A percentile compares a stretch with the other conserved stretches of the same genome.
phyloP scores from a whole-genome alignment of 2,888 invertebrate genomes.

The Petrolisthes manimaculis region DNA sequence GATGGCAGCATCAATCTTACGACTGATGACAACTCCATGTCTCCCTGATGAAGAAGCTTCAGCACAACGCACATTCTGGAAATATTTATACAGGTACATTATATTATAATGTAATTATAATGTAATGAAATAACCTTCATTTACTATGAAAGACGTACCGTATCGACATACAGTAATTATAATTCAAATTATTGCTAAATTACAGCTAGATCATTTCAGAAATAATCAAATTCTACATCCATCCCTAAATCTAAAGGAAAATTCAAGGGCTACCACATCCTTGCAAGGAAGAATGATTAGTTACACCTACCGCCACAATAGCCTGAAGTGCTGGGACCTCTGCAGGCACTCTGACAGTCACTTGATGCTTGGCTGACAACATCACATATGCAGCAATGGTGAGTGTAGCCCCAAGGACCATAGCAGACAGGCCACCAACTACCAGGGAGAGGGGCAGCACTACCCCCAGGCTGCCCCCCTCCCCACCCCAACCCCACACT shows the following conservation, averaged over 20 bases:
- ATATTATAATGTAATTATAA: too few species aligned
- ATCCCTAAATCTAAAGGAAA: too few species aligned
- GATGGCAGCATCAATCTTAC: constrained; percentile 58
- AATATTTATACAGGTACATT: not conserved
- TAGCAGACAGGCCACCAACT: constrained; percentile 53
- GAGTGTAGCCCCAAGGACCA: constrained; percentile 59
- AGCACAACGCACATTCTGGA: constrained; percentile 42
- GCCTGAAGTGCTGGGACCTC: constrained; percentile 54
- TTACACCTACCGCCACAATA: constrained; percentile 38
- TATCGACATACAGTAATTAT: too few species aligned
- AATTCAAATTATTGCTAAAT: too few species aligned
- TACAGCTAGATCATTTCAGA: too few species aligned
- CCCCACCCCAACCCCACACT: constrained; percentile 55
- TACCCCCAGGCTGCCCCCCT: constrained; percentile 38
- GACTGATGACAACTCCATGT: constrained; percentile 53
- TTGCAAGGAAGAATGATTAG: not conserved
- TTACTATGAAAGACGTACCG: too few species aligned
- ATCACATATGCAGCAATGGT: constrained; percentile 55
- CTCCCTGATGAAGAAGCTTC: constrained; percentile 40
- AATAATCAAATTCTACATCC: too few species aligned
- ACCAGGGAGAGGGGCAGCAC: constrained; percentile 55
- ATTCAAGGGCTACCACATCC: not conserved
- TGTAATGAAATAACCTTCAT: not conserved
- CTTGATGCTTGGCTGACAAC: constrained; percentile 56
- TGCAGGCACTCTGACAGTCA: constrained; percentile 52